phyloP scores from a whole-genome alignment of 2,888 invertebrate species.

The Gibbula magus region DNA sequence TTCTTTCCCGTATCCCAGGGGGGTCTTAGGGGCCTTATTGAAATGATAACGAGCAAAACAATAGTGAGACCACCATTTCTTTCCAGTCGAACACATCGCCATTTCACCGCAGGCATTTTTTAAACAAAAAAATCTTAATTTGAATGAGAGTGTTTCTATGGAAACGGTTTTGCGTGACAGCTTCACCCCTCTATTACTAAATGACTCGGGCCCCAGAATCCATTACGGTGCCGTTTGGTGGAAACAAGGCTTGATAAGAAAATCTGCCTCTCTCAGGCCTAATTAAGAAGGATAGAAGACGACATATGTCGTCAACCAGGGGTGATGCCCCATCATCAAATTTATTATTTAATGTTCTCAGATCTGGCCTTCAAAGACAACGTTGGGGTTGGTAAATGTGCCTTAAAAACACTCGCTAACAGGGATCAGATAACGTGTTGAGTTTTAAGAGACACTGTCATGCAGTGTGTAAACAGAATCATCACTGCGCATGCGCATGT shows the following conservation, averaged over 20 bases:
- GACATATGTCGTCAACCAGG: conserved; percentile 18
- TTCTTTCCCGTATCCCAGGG: neutral
- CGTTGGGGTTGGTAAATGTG: neutral
- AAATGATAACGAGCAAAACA: neutral
- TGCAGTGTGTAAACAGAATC: neutral
- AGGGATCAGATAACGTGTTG: neutral
- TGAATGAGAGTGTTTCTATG: neutral
- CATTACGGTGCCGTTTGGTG: conserved; percentile 16
- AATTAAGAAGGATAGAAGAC: conserved; percentile 20
- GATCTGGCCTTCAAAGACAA: conserved; percentile 4
- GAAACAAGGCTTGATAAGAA: conserved; percentile 22
- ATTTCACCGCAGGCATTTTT: neutral
- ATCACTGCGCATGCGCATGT: conserved; percentile 12
- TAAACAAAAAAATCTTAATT: neutral
- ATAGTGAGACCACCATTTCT: neutral
- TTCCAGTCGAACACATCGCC: too few species aligned
- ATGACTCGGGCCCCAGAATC: conserved; percentile 5
- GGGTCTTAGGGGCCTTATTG: neutral
- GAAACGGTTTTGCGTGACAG: neutral
- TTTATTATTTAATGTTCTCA: conserved; percentile 19
- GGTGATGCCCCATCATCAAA: neutral
- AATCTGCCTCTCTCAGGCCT: conserved; percentile 5
- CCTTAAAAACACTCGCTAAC: neutral
- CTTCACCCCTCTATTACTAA: neutral
- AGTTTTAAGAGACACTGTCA: neutral